Evolutionary conservation across 35 echinoderm and acorn worm species (phyloP).

Genomic region (Ptychodera flava): DNA sequence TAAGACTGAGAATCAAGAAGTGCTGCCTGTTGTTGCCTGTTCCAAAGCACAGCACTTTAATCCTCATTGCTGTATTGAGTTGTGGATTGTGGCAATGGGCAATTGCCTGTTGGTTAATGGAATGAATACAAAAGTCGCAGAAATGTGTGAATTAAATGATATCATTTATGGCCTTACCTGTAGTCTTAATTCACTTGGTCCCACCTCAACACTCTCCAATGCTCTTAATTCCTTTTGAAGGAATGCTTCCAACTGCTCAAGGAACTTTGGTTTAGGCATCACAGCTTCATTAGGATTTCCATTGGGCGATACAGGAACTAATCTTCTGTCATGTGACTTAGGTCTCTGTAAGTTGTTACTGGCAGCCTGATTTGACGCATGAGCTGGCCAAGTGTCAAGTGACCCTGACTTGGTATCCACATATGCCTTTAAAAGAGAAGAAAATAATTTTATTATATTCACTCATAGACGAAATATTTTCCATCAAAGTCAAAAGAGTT

Average conservation of each 20-base stretch:
- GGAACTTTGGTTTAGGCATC: conserved; percentile 87
- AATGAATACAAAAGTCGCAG: too few relatives aligned
- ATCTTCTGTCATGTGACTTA: background rate
- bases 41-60: too few relatives aligned
- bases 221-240: conserved; percentile 81
- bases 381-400: conserved; percentile 89
- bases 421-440: conserved; percentile 55
- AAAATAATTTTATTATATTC: background rate
- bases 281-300: conserved; percentile 52
- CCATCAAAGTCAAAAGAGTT: background rate
- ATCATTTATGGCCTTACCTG: too few relatives aligned
- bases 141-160: too few relatives aligned
- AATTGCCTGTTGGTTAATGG: too few relatives aligned
- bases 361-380: conserved; percentile 78
- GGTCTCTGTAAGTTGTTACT: background rate
- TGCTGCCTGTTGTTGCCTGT: too few relatives aligned
- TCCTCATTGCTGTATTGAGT: too few relatives aligned
- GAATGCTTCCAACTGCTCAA: conserved; percentile 87
- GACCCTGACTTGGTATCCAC: conserved; percentile 81
- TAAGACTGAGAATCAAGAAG: too few relatives aligned
- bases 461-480: background rate
- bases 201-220: conserved; percentile 32
- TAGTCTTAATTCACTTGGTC: conserved; percentile 76
- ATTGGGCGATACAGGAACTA: background rate
- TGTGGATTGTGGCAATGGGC: too few relatives aligned